Base-by-base conservation (phyloP, 2,888 invertebrate species). In the Melinopterus prodromus region DNA sequence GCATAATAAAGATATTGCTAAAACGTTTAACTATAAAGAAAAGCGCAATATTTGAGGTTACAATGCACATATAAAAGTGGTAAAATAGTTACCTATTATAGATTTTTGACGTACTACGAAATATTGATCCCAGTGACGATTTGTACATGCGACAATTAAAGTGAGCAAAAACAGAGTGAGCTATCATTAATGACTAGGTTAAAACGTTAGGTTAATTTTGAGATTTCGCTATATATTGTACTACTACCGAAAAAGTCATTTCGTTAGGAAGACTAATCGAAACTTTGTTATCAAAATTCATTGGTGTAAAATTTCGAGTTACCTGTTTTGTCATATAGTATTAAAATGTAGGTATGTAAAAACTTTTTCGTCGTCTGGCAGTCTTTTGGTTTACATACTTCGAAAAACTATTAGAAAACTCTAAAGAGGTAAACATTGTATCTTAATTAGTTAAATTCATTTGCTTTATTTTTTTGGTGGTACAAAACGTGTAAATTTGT, bases 121-220 rank as follows among this genome's bases (percentile, higher is more conserved):
- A 81, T 81, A 81, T 81, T 81, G 81, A 79, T 81, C 81, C 81
- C 81, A 77, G 70, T 78, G 76, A 80, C 70, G 35, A 76, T 80
- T 80, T 80, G 80, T 80, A 80, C 78, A 78, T 70, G 53, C 76
- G 12, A 36, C n/a, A 71, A 78, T 69, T 26, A 38, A 69, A 76
- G 77, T 81, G 81, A 81, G 81, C 81, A 81, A 81, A 74, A 77
- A 70, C 74, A 38, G 70, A 37, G 72, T 80, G 79, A 78, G 79
- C 74, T 76, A 74, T 5, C 70, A 53, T 70, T 38, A 72, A 71
- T 70, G 74, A 35, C 15, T 16, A 69, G 78, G 53, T 15, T 15
- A 35, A 75, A 69, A 78, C 16, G 35, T 53, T 2, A 53, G 53
- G 53, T 53, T 53, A 53, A 53, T 53, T 53, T 12, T 12, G 53